A percentile compares a stretch with the other conserved stretches of the same genome.
phyloP scores from a whole-genome alignment of 2,797 vertebrate species.

The Ceryle rudis region DNA sequence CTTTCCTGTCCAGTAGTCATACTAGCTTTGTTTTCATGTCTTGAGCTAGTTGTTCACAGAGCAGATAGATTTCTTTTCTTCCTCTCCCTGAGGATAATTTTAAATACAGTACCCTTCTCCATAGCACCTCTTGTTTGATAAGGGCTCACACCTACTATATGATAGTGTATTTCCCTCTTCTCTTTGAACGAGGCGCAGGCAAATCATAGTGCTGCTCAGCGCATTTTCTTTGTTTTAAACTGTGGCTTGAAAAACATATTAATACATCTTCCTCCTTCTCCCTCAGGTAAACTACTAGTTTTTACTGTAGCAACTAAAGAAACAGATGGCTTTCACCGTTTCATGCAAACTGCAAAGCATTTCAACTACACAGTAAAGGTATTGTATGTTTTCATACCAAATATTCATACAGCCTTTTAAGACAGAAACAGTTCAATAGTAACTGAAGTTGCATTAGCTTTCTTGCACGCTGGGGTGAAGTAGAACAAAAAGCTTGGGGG shows the following conservation, averaged over 20 bases:
- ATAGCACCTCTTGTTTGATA: not conserved
- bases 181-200: not conserved
- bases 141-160: not conserved
- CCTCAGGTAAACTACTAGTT: constrained; percentile 91
- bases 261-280: not conserved
- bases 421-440: not conserved
- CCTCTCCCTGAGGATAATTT: not conserved
- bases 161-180: not conserved
- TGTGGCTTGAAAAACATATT: not conserved
- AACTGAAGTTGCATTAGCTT: not conserved
- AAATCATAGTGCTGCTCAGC: not conserved
- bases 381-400: constrained; percentile 22
- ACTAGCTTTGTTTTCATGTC: not conserved
- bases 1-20: not conserved
- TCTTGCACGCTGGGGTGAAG: not conserved
- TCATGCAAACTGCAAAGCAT: constrained; percentile 91
- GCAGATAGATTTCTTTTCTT: not conserved
- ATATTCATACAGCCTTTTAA: not conserved
- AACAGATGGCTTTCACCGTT: constrained; percentile 93
- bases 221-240: not conserved
- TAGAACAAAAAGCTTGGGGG: not conserved
- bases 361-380: constrained; percentile 98
- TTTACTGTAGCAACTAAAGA: constrained; percentile 93
- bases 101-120: not conserved
- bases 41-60: not conserved